phyloP scores from a whole-genome alignment of 2,113 vertebrate species.

The Gymnorhina tibicen region DNA sequence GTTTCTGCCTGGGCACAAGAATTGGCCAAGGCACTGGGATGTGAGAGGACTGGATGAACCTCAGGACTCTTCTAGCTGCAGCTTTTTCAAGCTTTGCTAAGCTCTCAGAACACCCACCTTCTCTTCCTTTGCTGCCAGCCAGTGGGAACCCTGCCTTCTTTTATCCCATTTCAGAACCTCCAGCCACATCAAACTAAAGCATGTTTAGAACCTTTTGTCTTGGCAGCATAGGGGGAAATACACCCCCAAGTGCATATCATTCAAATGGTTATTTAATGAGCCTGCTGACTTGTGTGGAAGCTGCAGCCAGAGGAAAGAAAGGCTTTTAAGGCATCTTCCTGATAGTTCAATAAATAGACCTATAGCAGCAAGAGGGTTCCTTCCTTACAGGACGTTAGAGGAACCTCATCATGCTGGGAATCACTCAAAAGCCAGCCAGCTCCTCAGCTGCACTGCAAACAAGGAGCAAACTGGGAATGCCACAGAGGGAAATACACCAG shows the following conservation, averaged over 20 bases:
- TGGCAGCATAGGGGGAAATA: not conserved
- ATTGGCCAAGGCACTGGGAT: rapidly evolving
- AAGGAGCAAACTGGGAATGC: not conserved
- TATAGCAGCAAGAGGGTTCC: not conserved
- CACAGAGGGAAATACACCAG: not conserved
- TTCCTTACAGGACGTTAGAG: not conserved
- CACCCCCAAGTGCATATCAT: not conserved
- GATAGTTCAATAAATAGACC: conserved; percentile 27
- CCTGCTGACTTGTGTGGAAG: not conserved
- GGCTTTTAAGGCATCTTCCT: conserved; percentile 27
- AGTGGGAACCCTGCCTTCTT: not conserved
- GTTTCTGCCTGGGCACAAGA: not conserved
- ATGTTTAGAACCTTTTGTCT: not conserved
- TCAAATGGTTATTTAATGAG: not conserved
- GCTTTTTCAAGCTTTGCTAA: not conserved
- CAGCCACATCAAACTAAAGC: not conserved
- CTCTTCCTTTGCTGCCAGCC: not conserved
- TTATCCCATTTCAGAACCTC: not conserved
- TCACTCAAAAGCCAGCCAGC: not conserved
- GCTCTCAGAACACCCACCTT: not conserved
- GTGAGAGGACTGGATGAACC: not conserved
- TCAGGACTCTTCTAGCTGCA: not conserved
- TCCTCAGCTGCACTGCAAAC: not conserved
- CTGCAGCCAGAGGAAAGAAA: conserved; percentile 36
- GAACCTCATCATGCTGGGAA: not conserved